phyloP scores from a whole-genome alignment of 2,113 vertebrate genomes.

The Microtus ochrogaster region DNA sequence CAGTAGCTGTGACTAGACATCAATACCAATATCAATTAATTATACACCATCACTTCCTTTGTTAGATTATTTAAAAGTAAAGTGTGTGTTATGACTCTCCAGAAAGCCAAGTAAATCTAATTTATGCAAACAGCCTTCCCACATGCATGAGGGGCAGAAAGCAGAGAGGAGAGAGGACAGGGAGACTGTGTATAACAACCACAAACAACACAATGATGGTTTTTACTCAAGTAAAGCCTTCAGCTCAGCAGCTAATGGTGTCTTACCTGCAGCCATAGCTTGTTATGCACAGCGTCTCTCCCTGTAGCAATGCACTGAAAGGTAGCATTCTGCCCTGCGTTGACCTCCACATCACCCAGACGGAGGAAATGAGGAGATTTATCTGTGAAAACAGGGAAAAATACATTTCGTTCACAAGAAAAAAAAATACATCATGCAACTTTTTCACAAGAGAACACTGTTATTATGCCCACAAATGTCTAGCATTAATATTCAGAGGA shows the following conservation, averaged over 20 bases:
- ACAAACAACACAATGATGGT: background rate
- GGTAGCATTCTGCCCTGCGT: constrained; percentile 99
- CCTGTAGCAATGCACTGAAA: constrained; percentile 99
- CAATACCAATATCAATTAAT: background rate
- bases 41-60: background rate
- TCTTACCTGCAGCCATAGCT: constrained; percentile 98
- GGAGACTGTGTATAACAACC: constrained; percentile 12
- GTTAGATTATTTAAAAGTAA: background rate
- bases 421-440: background rate
- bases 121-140: background rate
- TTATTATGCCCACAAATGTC: background rate
- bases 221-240: constrained; percentile 32
- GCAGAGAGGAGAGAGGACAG: background rate
- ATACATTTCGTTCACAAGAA: constrained; percentile 58
- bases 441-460: constrained; percentile 12
- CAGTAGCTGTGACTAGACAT: background rate
- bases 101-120: background rate
- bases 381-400: constrained; percentile 87
- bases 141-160: accelerated
- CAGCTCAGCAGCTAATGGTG: constrained; percentile 41
- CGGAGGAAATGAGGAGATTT: constrained; percentile 99
- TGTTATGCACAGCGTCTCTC: constrained; percentile 95
- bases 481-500: constrained; percentile 39
- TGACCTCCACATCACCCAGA: constrained; percentile 98
- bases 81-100: background rate